Base-by-base conservation (phyloP, 2,113 vertebrate genomes). In the Tor tambroides region DNA sequence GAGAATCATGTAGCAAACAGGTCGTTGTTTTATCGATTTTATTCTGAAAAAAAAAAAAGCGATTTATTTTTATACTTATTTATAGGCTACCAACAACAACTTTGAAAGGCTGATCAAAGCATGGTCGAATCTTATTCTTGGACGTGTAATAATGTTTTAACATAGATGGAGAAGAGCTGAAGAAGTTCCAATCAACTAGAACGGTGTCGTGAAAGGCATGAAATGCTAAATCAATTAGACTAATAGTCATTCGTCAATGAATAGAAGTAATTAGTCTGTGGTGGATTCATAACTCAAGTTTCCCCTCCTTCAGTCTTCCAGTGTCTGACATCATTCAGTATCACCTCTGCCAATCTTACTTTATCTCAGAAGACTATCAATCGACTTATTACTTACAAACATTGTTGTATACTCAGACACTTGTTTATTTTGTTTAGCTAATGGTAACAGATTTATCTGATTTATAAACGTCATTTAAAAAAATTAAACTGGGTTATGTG, bases 371-470 rank as follows among this genome's bases (percentile, higher is more conserved):
- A 80, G 2, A 26, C 21, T 23, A 77, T 77, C 75, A 9, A 17
- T 30, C 23, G 80, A 63, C 46, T 67, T 43, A 82, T 46, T 81
- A 65, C 11, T 28, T 14, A 30, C 38, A 63, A 80, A 80, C 78
- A 80, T 21, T 3, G n/a, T 8, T 38, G 78, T 41, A 17, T 35
- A 35, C 9, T 19, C 6, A 82, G 35, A 28, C n/a, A 49, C 19
- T 30, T 49, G 41, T 41, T 80, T 80, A 41, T 81, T 63, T 26
- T 65, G 38, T 81, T 65, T 43, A 80, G 75, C 41, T 54, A 78
- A 78, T 54, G 26, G 21, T 43, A 12, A 15, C 43, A 30, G 26
- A 30, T 78, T 2, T 30, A 30, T 51, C 75, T 30, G 8, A 17
- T 28, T 77, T 30, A 51, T n/a, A 46, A 26, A 76, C 41, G 41